Evolutionary conservation across 2,113 vertebrate species (phyloP), one percentile per base, ranked within the genome.

Genomic region (Rana temporaria): DNA sequence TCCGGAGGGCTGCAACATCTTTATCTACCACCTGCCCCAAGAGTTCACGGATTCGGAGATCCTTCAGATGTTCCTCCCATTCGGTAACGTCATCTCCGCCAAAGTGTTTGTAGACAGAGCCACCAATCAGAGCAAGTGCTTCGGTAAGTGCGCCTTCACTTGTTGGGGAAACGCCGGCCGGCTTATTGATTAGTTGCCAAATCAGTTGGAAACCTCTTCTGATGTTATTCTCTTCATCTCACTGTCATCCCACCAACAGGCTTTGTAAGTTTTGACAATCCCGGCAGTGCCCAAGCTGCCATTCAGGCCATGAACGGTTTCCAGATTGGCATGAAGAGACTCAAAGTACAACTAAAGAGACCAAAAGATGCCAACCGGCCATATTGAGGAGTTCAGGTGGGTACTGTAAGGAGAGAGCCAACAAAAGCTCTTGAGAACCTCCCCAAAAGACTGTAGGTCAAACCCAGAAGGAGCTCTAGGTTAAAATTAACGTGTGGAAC

Each of bases 101-200:
- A 99, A 99, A 91, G 97, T 99, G 88, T 99, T 99, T 86, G 96
- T 99, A 85, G 97, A 99, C 90, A 92, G 97, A 4, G 97, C 97
- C 86, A 98, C 97, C 91, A 99, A 99, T 91, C 97, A 98, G 94
- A 99, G 97, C 95, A 98, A 99, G 91, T 99, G 97, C 92, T 99
- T 99, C 85, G 96, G 97, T 98, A 90, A 93, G 96, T 87, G 85
- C 1, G 8, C 42, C 42, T 48, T 48, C 42, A 11, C 1, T 8
- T 38, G 34, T 38, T 38, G 34, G 34, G 34, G 5, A 38, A 38
- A 38, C 34, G 5, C 4, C 5, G 34, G 34, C 2, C 6, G 34
- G 34, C 34, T 38, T 38, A 38, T 48, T 30, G 15, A 24, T 11
- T 24, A 30, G 20, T 1, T 24, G 12, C 62, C 62, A 15, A 4